phyloP scores from a whole-genome alignment of 2,113 vertebrate genomes.

The Maccullochella peelii region DNA sequence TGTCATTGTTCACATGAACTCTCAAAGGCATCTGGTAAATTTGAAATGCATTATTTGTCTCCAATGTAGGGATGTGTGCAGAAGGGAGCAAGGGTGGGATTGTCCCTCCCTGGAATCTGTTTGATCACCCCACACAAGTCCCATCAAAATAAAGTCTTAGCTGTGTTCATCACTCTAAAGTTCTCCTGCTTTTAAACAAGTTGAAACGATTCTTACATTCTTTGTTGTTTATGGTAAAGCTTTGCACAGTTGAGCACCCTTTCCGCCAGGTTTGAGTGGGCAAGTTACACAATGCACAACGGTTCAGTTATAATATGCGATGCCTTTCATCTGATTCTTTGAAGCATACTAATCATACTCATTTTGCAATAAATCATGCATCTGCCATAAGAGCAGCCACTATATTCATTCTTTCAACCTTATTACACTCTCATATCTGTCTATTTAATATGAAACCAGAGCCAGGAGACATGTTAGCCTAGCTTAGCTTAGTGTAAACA shows the following conservation, averaged over 20 bases:
- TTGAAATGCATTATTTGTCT: constrained; percentile 28
- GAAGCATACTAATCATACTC: no score
- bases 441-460: neutral
- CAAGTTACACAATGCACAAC: no score
- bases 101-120: neutral
- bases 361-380: no score
- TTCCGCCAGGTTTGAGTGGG: no score
- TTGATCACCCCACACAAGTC: neutral
- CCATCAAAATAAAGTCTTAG: neutral
- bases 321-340: neutral
- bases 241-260: no score
- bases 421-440: neutral
- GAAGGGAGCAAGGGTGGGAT: neutral
- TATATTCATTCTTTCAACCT: neutral
- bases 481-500: neutral
- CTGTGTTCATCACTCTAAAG: no score
- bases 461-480: neutral
- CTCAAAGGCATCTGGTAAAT: constrained; percentile 24
- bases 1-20: constrained; percentile 29
- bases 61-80: neutral
- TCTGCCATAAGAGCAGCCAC: no score
- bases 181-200: no score
- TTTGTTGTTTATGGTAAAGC: no score
- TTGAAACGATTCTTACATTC: no score
- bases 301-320: no score